Percentiles rank a stretch among this genome's conserved stretches.
Conservation (phyloP, 1,140 invertebrate species). For the Tigriopus japonicus region DNA sequence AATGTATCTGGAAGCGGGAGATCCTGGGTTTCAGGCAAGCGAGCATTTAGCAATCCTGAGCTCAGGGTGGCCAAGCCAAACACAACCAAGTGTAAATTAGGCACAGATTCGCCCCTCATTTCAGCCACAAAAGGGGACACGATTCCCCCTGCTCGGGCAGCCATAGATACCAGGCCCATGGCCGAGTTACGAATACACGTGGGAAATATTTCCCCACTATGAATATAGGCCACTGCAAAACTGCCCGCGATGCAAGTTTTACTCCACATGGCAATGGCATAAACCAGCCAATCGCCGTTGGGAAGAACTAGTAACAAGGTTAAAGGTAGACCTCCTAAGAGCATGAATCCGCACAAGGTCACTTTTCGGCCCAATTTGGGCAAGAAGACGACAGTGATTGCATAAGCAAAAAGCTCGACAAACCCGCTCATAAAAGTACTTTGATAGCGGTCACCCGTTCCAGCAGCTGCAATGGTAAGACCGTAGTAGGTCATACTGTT, state of each 20-base stretch:
- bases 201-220: constrained; percentile 30
- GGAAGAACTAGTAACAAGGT: constrained; percentile 16
- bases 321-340: constrained; percentile 20
- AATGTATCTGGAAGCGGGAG: background rate
- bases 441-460: background rate
- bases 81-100: background rate
- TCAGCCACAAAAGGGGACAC: constrained; percentile 23
- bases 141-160: constrained; percentile 27
- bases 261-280: no score
- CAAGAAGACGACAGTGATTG: background rate
- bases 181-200: constrained; percentile 28
- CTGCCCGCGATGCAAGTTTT: constrained; percentile 25
- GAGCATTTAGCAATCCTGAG: background rate
- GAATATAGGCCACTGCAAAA: constrained; percentile 24
- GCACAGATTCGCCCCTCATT: background rate
- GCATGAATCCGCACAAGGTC: background rate
- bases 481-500: background rate
- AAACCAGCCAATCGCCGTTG: no score
- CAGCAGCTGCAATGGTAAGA: background rate
- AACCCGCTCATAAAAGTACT: background rate
- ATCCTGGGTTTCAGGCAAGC: background rate
- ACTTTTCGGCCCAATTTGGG: background rate
- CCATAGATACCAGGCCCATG: constrained; percentile 26
- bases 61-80: background rate
- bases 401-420: background rate